These are phyloP conservation scores for Misgurnus anguillicaudatus DNA, from an alignment of 2,113 vertebrate genomes.

Conservation along the genomic window DNA sequence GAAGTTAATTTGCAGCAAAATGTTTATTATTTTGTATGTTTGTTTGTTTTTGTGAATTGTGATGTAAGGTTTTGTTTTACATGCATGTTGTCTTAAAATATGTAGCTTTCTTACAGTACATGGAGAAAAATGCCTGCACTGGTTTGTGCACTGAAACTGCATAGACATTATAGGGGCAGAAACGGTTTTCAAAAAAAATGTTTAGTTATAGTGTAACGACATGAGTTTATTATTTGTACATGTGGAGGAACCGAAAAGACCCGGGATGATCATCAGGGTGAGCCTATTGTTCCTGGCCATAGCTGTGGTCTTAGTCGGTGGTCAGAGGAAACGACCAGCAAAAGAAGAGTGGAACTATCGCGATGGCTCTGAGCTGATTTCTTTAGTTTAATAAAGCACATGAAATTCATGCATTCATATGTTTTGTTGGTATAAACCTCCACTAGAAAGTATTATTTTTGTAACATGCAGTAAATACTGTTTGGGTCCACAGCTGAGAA, in stretches of 20 bases:
- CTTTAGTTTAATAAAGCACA: slow-evolving; percentile 9
- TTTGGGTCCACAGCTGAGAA: slow-evolving; percentile 66
- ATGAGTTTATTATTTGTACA: not conserved
- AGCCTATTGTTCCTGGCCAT: slow-evolving; percentile 62
- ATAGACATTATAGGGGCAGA: not conserved
- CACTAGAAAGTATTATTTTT: too few relatives aligned
- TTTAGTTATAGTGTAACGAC: not conserved
- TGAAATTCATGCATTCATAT: not conserved
- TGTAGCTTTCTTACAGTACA: not conserved
- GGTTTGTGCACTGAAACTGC: slow-evolving; percentile 13
- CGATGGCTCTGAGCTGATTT: slow-evolving; percentile 72
- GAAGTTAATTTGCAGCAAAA: not conserved
- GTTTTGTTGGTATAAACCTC: not conserved
- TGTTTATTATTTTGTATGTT: not conserved
- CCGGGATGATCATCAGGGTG: slow-evolving; percentile 67
- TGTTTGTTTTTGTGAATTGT: not conserved
- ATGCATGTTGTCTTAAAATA: not conserved
- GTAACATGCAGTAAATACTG: not conserved
- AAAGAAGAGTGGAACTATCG: slow-evolving; percentile 75
- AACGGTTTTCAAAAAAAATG: slow-evolving; percentile 11
- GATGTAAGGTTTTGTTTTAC: not conserved
- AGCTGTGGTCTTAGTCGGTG: slow-evolving; percentile 55
- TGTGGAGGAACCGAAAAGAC: slow-evolving; percentile 45
- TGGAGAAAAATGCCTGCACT: not conserved
- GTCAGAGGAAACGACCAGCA: slow-evolving; percentile 63